Evolutionary conservation across 2,113 vertebrate genomes (phyloP), one percentile per base, ranked within the genome.

Genomic region (Xiphorhynchus elegans): DNA sequence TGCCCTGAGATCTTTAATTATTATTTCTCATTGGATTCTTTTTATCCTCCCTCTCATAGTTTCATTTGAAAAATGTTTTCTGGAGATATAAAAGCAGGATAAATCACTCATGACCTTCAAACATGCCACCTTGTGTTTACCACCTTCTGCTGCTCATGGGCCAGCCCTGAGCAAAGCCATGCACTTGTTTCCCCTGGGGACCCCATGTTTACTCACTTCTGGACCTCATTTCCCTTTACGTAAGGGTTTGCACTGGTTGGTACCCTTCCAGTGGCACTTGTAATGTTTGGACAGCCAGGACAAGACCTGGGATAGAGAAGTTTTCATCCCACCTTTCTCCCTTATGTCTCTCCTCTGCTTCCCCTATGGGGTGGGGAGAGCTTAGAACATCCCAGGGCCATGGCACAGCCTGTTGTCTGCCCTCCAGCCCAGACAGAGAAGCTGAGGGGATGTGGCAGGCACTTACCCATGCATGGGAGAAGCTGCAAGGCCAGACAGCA

Each of bases 11-110:
- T 62, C 76, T 69, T 82, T 49, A 88, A 86, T 92, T 92, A 80
- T 90, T 80, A 73, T 88, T 92, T 82, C 62, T 86, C 46, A 26
- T 4, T 40, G 52, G 42, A 67, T 79, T 87, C 40, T 86, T 84
- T 89, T 55, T 64, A 76, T 73, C 24, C 74, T 50, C 63, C 70
- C 78, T 73, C 76, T 88, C 80, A 73, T 92, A 55, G 62, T 67
- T 97, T 94, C 92, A 95, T 96, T 97, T 97, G 97, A 91, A 97
- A 97, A 90, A 95, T 78, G 79, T 95, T 97, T 92, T 96, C 93
- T 97, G 95, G 79, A 91, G 89, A 91, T 97, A 67, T 73, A 86
- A 93, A 95, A 86, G 62, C 84, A 58, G 88, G 86, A 97, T 96
- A 97, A 97, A 97, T 97, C 92, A 84, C 81, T 93, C 1, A 0